phyloP scores from a whole-genome alignment of 2,797 vertebrate genomes.

The Coendou prehensilis region DNA sequence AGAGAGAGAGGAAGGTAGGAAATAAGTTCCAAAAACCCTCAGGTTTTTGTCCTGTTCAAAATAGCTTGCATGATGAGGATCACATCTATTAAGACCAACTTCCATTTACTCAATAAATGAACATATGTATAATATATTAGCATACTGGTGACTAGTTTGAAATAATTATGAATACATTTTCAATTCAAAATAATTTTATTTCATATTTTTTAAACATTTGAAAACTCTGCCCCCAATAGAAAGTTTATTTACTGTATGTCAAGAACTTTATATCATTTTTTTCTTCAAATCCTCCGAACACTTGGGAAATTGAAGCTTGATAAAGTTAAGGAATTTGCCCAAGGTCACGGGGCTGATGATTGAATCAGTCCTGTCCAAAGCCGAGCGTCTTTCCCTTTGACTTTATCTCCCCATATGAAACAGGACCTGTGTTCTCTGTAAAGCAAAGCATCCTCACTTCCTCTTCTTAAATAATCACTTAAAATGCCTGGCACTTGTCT shows the following conservation, averaged over 20 bases:
- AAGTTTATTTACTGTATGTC: neutral
- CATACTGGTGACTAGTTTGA: neutral
- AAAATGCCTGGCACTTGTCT: neutral
- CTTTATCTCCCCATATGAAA: neutral
- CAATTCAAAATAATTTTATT: neutral
- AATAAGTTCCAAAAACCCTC: neutral
- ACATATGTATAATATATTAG: neutral
- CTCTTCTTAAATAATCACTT: neutral
- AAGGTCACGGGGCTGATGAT: neutral
- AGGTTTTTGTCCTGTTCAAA: neutral
- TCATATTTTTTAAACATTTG: neutral
- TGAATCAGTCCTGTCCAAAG: neutral
- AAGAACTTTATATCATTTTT: neutral
- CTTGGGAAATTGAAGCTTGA: neutral
- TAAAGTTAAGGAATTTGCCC: neutral
- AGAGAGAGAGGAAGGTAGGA: neutral
- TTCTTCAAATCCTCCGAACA: neutral
- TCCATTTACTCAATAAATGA: neutral
- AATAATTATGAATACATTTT: neutral
- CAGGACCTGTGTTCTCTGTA: neutral
- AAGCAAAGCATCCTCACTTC: neutral
- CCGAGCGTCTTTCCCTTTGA: neutral
- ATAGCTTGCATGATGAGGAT: neutral
- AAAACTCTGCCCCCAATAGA: neutral
- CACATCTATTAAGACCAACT: neutral